Evolutionary conservation across 2,888 invertebrate genomes (phyloP), one percentile per base, ranked within the genome.

Genomic region (Aphidoletes aphidimyza): DNA sequence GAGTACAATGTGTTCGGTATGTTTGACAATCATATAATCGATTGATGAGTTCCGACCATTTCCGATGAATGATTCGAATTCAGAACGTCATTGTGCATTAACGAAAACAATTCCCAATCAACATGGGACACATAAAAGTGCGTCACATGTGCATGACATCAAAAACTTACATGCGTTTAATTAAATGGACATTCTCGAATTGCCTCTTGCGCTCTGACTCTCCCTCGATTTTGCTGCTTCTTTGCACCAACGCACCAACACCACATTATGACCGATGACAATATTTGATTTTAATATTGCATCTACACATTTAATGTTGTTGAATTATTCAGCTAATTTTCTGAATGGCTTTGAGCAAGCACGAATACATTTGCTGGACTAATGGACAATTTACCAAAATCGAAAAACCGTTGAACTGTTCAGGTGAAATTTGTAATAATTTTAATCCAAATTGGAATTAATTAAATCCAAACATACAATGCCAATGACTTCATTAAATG

Each of bases 121-220:
- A 34, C 69, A 69, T 19, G 69, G 69, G 69, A 69, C 69, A 69
- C 69, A 69, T 69, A 69, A 69, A 69, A 69, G 17, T 69, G 69
- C 69, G 69, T 30, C 69, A 69, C 69, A 69, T 69, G 69, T 69
- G 69, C 69, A 69, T 69, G 69, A 69, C 69, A 34, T 69, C 69
- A 34, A 69, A 69, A 69, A 69, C 69, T 69, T 69, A 69, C 69
- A 69, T 34, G 69, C 3, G 11, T 69, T 69, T 69, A 69, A 69
- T 69, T 69, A 69, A 69, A 69, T 69, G 30, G 69, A 54, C 54
- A 54, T 54, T 22, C 54, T 26, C n/a, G 11, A 22, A 54, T 26
- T 47, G 17, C 19, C 47, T 26, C 6, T 54, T 3, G 3, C 5
- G 2, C 54, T 47, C 47, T 47, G 9, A 17, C 19, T 47, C 47